phyloP scores from a whole-genome alignment of 2,113 vertebrate species.

The Cichladusa arquata region DNA sequence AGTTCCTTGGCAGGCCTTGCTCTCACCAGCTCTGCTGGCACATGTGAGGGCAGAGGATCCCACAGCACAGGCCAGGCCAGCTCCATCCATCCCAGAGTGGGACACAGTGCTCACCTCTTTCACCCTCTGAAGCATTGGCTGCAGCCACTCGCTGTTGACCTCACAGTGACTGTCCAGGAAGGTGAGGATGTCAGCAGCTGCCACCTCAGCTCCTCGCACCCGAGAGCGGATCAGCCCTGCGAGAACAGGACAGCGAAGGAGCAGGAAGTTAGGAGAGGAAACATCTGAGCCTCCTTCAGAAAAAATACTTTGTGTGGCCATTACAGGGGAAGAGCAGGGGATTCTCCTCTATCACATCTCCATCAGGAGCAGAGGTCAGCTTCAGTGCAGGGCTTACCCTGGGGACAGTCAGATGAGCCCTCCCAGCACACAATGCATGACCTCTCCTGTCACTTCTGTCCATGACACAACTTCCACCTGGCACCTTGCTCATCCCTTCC shows the following conservation, averaged over 20 bases:
- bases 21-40: not conserved
- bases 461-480: not conserved
- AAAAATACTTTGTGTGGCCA: not conserved
- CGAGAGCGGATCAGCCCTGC: conserved; percentile 94
- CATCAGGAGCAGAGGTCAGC: not conserved
- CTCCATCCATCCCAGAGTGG: not conserved
- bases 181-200: conserved; percentile 86
- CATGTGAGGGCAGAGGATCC: not conserved
- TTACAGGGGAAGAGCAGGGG: not conserved
- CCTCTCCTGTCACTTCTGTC: not conserved
- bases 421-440: not conserved
- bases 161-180: conserved; percentile 99
- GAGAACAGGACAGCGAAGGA: not conserved
- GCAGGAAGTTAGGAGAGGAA: not conserved
- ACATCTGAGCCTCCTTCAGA: not conserved
- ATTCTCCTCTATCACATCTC: not conserved
- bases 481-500: not conserved
- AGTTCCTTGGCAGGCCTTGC: not conserved
- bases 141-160: conserved; percentile 94
- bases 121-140: conserved; percentile 95
- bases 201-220: conserved; percentile 89
- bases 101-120: conserved; percentile 82
- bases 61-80: not conserved
- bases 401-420: not conserved
- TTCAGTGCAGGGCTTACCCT: not conserved